Evolutionary conservation across 2,113 vertebrate species (phyloP).

Genomic region (Cynoglossus semilaevis): DNA sequence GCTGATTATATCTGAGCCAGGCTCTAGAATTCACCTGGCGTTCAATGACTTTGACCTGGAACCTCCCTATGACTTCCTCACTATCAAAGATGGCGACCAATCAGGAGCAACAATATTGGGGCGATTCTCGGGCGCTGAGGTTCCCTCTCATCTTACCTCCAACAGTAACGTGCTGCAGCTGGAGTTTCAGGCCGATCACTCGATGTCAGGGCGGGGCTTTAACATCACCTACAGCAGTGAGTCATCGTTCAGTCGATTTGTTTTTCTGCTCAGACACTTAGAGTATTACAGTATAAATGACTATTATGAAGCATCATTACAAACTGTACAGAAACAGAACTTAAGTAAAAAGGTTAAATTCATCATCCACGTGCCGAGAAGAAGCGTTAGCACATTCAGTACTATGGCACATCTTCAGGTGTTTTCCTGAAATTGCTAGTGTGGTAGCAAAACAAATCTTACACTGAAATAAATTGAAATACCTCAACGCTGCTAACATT

Average conservation of each 20-base stretch:
- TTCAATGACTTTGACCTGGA: slow-evolving; percentile 98
- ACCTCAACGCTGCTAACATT: too few species aligned
- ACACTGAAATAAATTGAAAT: too few species aligned
- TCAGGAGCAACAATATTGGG: slow-evolving; percentile 86
- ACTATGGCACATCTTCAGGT: too few species aligned
- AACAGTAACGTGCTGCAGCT: slow-evolving; percentile 89
- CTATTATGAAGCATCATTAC: too few species aligned
- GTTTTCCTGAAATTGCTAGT: too few species aligned
- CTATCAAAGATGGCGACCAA: slow-evolving; percentile 92
- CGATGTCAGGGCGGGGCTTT: slow-evolving; percentile 96
- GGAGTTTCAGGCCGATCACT: slow-evolving; percentile 98
- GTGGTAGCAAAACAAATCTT: too few species aligned
- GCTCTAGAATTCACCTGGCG: slow-evolving; percentile 91
- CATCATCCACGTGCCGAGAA: too few species aligned
- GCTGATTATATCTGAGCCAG: slow-evolving; percentile 92
- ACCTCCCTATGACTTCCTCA: slow-evolving; percentile 96
- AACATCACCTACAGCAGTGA: slow-evolving; percentile 98
- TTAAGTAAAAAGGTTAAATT: too few species aligned
- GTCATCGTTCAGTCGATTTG: slow-evolving; percentile 48
- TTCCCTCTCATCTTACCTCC: slow-evolving; percentile 93
- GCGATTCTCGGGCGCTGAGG: slow-evolving; percentile 93
- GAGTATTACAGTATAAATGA: neutral
- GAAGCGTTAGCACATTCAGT: too few species aligned
- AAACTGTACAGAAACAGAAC: too few species aligned
- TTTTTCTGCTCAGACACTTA: neutral